Conservation (phyloP, 1,140 invertebrate species). For the Drosophila bocqueti region DNA sequence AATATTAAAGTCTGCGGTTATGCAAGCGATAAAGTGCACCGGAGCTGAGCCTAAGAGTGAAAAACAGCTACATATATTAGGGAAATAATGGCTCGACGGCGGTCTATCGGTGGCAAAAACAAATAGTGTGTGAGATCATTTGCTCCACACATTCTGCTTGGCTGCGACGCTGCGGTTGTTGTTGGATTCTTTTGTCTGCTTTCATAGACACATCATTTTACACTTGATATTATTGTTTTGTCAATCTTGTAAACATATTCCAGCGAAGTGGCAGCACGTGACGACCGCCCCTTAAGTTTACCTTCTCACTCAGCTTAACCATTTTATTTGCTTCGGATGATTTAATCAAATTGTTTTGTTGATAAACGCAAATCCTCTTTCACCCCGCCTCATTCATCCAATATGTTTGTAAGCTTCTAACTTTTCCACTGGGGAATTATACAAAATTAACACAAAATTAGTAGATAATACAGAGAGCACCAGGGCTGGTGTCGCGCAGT, state of each 20-base stretch:
- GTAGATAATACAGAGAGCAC: constrained; percentile 41
- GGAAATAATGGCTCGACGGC: too few relatives aligned
- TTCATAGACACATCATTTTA: not conserved
- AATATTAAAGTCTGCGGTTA: too few relatives aligned
- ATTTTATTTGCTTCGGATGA: constrained; percentile 56
- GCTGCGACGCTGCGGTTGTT: not conserved
- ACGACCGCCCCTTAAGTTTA: not conserved
- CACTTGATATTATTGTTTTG: constrained; percentile 8
- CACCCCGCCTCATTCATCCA: not conserved
- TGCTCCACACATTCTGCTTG: not conserved
- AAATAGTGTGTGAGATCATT: not conserved
- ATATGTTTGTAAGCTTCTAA: constrained; percentile 29
- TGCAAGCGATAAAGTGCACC: too few relatives aligned
- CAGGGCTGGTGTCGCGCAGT: not conserved
- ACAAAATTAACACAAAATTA: constrained; percentile 52
- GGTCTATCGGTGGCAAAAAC: not conserved
- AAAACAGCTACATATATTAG: too few relatives aligned
- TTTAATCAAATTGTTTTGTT: constrained; percentile 63
- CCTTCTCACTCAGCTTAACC: constrained; percentile 26
- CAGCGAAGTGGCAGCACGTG: constrained; percentile 3
- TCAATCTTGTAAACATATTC: not conserved
- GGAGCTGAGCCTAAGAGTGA: too few relatives aligned
- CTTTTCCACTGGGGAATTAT: constrained; percentile 49
- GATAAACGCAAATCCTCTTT: not conserved
- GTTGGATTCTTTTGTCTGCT: not conserved